Base-by-base conservation (phyloP, 2,888 invertebrate genomes). In the Zygogramma bicolorata region DNA sequence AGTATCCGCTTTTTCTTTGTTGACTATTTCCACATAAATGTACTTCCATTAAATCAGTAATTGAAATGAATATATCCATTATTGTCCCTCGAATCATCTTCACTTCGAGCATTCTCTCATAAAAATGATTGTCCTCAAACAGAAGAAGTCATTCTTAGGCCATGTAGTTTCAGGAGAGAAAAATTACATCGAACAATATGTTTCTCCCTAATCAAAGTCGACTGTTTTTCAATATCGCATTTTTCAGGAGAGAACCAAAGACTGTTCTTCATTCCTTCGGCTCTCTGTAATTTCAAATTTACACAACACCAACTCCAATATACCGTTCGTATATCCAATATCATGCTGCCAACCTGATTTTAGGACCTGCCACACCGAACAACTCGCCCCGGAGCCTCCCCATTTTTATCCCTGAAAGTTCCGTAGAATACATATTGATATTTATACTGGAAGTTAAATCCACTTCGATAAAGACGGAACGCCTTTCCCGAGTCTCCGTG, bases 381-480 rank as follows among this genome's bases (percentile, higher is more conserved):
- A 53, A 6, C 25, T 7, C 25, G 27, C 27, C 27, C 27, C n/a
- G 25, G 27, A n/a, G n/a, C 27, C 25, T 10, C n/a, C 27, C 15
- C 27, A 1, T 27, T 53, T 53, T 25, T 53, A 27, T 5, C 13
- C 15, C 46, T 18, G 5, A 25, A 53, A 53, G 53, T 53, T 53
- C 5, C 53, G n/a, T 6, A 53, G 22, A 25, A 53, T 53, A 46
- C 46, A 53, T 53, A 53, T 25, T 53, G 53, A 53, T 53, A 53
- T 53, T 53, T 53, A 53, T 53, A 27, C n/a, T 53, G 13, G 1
- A 53, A 53, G 53, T 53, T 53, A 53, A 53, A 53, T 53, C 53
- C n/a, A 53, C 53, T 53, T 53, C 53, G 53, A 53, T 53, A 53
- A 53, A 53, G 53, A 53, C 27, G 27, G 13, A 53, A 53, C 25